Conservation (phyloP, 1,140 invertebrate genomes). For the Tetramorium alpestre region DNA sequence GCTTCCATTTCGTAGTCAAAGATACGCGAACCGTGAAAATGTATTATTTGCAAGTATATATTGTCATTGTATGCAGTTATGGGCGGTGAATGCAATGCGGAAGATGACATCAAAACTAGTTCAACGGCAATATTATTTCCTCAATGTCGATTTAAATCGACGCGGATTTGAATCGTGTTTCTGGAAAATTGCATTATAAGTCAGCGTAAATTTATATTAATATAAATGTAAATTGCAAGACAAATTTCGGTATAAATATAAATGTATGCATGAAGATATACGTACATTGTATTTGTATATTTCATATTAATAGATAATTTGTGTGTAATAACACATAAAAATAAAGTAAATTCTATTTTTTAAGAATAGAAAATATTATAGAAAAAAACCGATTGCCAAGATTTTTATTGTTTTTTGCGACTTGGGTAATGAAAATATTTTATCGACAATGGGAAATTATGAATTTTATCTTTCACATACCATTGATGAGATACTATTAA, state of each 20-base stretch:
- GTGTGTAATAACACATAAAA: no score
- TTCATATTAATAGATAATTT: no score
- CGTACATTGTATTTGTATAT: no score
- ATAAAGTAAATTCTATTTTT: no score
- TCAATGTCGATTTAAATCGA: background rate
- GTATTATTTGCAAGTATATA: constrained; percentile 25
- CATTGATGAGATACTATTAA: no score
- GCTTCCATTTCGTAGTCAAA: background rate
- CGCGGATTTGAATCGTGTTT: background rate
- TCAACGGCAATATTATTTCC: background rate
- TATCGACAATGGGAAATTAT: constrained; percentile 13
- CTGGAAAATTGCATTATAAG: background rate
- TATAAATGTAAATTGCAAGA: constrained; percentile 8
- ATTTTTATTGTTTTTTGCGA: background rate
- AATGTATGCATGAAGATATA: background rate
- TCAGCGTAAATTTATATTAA: background rate
- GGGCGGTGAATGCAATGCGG: constrained; percentile 3
- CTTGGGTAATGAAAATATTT: background rate
- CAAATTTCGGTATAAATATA: background rate
- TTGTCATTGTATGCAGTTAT: constrained; percentile 23
- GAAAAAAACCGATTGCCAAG: no score
- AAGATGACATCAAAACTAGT: background rate
- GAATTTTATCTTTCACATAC: background rate
- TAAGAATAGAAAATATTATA: no score
- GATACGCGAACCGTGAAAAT: constrained; percentile 27